Base-by-base conservation (phyloP, 2,113 vertebrate species). In the Apodemus speciosus region DNA sequence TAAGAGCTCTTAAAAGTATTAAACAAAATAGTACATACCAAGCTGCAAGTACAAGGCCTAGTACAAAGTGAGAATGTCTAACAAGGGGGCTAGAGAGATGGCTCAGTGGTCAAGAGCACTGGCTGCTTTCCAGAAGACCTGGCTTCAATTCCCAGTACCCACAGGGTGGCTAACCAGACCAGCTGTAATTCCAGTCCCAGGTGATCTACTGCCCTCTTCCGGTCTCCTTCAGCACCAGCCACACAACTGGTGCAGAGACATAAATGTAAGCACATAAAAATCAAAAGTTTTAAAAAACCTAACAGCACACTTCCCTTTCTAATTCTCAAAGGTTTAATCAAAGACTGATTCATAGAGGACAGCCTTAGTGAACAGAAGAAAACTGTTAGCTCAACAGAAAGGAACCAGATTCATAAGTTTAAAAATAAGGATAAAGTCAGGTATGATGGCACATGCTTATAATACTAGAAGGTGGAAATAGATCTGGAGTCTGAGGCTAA, bases 261-360 rank as follows among this genome's bases (percentile, higher is more conserved):
- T 27, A 27, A n/a, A 60, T 40, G 53, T 58, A 40, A n/a, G 77
- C 53, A 81, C 23, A 60, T 56, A 56, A 79, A 85, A 79, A 14
- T n/a, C 64, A 35, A 35, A 79, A 79, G 21, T 60, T n/a, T 8
- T 14, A 60, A 73, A 60, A 60, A 60, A 60, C 6, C 23, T 14
- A 81, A 40, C 35, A 89, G 25, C 72, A 66, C 56, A 21, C 32
- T 75, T 68, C 62, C 62, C 9, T 38, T 72, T 77, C 60, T 46
- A 80, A 94, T 58, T 88, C 84, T 71, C 85, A 95, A 91, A 94
- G 23, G 35, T 62, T 93, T 88, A 46, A 69, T 53, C 38, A 96
- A 43, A 95, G 85, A 92, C 27, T 56, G 85, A 93, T 83, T 93
- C 66, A 88, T 49, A 93, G 27, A 92, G 62, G 81, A 84, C 38